Conservation (phyloP, 2,113 vertebrate species). For the Upupa epops region DNA sequence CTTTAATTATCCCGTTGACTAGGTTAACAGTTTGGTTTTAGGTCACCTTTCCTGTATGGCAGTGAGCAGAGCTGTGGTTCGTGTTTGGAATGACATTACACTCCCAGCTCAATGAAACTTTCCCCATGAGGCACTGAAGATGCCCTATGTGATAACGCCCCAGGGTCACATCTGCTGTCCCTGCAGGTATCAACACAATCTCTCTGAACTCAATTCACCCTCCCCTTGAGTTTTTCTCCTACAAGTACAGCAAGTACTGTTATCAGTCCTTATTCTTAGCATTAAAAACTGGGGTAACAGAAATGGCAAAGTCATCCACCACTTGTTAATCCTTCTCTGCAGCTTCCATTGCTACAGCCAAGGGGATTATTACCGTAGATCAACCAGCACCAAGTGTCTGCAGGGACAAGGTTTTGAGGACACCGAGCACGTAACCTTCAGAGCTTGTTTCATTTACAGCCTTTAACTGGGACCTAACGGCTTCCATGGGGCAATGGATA, state of each 20-base stretch:
- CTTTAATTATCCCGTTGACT: neutral
- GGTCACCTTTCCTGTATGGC: neutral
- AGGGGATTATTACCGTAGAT: neutral
- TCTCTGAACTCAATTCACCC: neutral
- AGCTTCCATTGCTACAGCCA: neutral
- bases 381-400: neutral
- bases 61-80: neutral
- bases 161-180: neutral
- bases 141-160: neutral
- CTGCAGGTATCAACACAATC: neutral
- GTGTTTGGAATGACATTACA: neutral
- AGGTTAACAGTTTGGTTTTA: neutral
- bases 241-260: neutral
- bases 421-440: neutral
- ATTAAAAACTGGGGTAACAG: neutral
- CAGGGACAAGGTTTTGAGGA: neutral
- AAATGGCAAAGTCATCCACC: neutral
- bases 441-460: neutral
- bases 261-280: neutral
- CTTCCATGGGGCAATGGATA: neutral
- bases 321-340: neutral
- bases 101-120: neutral
- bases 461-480: neutral
- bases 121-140: neutral
- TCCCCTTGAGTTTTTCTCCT: neutral